Base-by-base conservation (phyloP, 2,113 vertebrate species). In the Ophthalmotilapia sp. region DNA sequence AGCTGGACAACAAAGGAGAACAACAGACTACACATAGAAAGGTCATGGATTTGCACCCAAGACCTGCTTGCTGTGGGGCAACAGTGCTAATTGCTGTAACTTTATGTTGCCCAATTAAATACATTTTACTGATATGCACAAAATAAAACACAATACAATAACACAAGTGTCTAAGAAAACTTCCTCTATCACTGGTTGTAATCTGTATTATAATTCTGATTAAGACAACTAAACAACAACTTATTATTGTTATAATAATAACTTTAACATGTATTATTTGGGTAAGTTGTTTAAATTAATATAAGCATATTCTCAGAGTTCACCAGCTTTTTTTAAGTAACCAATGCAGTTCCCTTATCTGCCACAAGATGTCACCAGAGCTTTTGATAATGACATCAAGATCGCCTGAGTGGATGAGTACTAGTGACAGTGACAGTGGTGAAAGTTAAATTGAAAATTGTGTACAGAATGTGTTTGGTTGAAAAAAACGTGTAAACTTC, bases 341-440 rank as follows among this genome's bases (percentile, higher is more conserved):
- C 7, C 12, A 40, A 0, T 7, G 15, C 31, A 80, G 23, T 75
- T 83, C 38, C 55, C 21, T 21, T 31, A 29, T 17, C 6, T 1
- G 19, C 90, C 95, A 93, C 86, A 65, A 94, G 95, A 92, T 94
- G 96, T 68, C 94, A 33, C 86, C 23, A 87, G 7, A 0, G 77
- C 65, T 65, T 73, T 88, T 40, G 1, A 54, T 81, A 49, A 88
- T 82, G 7, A 40, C 21, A 15, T 51, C 38, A 31, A 29, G 9
- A 9, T 9, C 38, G 2, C 29, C 9, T 33, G 5, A 14, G 4
- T 84, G 31, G 13, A 38, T 82, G 23, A 40, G 17, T 36, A 15
- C 5, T 17, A 56, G 12, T 19, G 15, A 2, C 38, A 73, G 4
- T 36, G n/a, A 68, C 45, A 21, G 31, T 15, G 12, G 14, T 14